A percentile compares a stretch with the other conserved stretches of the same genome.
Conservation (phyloP, 2,113 vertebrate species). For the Spea bombifrons region DNA sequence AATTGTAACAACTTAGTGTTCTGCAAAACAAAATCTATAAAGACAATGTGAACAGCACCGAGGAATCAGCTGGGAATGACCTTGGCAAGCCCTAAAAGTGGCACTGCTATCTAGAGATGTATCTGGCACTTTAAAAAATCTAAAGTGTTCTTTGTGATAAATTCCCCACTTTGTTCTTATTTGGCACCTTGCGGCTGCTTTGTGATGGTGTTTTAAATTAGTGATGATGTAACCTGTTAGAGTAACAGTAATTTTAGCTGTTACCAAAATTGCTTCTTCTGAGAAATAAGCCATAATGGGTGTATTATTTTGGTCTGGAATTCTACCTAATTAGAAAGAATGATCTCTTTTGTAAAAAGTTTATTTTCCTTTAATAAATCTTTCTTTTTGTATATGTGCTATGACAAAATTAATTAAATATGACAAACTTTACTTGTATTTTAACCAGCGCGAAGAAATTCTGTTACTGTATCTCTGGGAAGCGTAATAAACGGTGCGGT, state of each 20-base stretch:
- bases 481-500: too few relatives aligned
- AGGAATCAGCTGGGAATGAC: too few relatives aligned
- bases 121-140: neutral
- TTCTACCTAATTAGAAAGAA: constrained; percentile 66
- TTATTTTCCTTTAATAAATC: constrained; percentile 69
- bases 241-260: constrained; percentile 18
- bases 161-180: neutral
- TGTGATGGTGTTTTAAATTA: constrained; percentile 6
- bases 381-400: constrained; percentile 58
- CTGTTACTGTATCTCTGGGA: too few relatives aligned
- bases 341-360: constrained; percentile 52
- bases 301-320: constrained; percentile 54
- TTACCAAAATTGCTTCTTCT: constrained; percentile 28
- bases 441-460: constrained; percentile 33
- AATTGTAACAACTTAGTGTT: too few relatives aligned
- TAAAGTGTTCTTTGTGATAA: neutral
- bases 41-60: too few relatives aligned
- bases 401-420: constrained; percentile 63
- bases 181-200: constrained; percentile 1
- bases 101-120: too few relatives aligned
- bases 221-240: constrained; percentile 8
- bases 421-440: constrained; percentile 56
- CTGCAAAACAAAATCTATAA: too few relatives aligned
- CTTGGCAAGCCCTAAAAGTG: too few relatives aligned
- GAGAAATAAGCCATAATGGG: constrained; percentile 34